phyloP scores from a whole-genome alignment of 2,113 vertebrate genomes.

The Phaetusa simplex region DNA sequence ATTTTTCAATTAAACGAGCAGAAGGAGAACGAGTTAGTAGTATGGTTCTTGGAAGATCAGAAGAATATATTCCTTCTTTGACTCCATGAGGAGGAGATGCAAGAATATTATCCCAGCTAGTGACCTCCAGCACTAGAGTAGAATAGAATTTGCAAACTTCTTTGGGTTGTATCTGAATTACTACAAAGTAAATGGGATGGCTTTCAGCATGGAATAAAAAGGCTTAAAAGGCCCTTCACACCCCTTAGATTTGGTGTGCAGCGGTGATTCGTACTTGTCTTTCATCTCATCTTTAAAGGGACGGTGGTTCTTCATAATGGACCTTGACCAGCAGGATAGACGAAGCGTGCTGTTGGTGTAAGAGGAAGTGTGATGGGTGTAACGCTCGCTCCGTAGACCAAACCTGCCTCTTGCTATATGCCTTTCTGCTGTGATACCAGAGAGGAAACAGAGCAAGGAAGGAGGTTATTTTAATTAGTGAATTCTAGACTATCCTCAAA shows the following conservation, averaged over 20 bases:
- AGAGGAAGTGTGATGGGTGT: not conserved
- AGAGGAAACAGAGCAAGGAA: not conserved
- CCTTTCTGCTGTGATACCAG: not conserved
- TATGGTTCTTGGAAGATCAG: not conserved
- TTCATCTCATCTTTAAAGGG: not conserved
- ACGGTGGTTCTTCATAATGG: not conserved
- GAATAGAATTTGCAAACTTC: not conserved
- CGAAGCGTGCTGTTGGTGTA: not conserved
- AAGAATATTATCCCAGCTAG: not conserved
- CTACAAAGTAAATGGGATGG: not conserved
- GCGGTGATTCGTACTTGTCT: not conserved
- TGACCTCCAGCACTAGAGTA: not conserved
- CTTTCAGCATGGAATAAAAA: not conserved
- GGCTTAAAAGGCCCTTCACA: not conserved
- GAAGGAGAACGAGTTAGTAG: not conserved
- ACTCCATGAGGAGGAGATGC: not conserved
- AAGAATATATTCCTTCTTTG: not conserved
- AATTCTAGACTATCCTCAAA: conserved; percentile 24
- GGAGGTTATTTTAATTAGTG: conserved; percentile 14
- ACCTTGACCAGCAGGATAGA: not conserved
- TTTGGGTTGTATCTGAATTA: not conserved
- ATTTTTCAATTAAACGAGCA: not conserved
- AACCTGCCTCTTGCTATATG: not conserved
- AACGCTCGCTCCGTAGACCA: not conserved
- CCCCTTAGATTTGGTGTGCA: not conserved